A percentile compares a stretch with the other conserved stretches of the same genome.
Conservation (phyloP, 2,888 invertebrate genomes). For the Theristus sp. region DNA sequence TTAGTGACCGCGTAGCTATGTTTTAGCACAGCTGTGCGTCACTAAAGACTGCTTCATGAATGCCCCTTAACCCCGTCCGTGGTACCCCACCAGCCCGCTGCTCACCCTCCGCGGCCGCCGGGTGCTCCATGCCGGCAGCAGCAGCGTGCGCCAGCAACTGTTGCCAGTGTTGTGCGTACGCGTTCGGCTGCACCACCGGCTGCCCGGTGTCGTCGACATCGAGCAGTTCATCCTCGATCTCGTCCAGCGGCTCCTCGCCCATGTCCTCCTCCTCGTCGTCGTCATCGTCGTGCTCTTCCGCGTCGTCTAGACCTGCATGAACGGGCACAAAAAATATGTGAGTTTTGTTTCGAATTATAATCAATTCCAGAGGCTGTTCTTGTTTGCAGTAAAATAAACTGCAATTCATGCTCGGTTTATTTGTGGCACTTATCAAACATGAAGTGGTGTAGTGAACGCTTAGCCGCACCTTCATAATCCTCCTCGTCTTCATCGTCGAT, state of each 20-base stretch:
- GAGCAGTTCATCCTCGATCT: background rate
- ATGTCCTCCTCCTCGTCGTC: slow-evolving; percentile 1
- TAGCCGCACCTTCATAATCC: background rate
- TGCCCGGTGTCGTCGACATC: background rate
- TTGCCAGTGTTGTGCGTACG: slow-evolving; percentile 1
- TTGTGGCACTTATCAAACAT: too few species aligned
- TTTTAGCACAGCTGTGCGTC: too few species aligned
- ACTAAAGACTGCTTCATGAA: background rate
- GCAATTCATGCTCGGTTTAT: too few species aligned
- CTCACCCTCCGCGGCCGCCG: background rate
- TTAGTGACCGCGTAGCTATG: too few species aligned
- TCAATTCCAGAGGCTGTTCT: too few species aligned
- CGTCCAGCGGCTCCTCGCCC: background rate
- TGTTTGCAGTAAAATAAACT: too few species aligned
- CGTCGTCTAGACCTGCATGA: slow-evolving; percentile 1
- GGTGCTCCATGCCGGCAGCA: background rate
- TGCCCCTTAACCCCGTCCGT: background rate
- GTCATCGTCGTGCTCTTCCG: slow-evolving; percentile 1
- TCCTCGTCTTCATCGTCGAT: background rate
- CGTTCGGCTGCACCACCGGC: background rate
- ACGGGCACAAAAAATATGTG: too few species aligned
- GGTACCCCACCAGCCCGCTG: background rate
- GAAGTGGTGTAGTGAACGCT: too few species aligned
- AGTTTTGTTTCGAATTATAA: too few species aligned
- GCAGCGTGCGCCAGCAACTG: slow-evolving; percentile 5